These are phyloP conservation scores for Ruditapes philippinarum DNA, from an alignment of 1,140 invertebrate species.

Conservation along the genomic window DNA sequence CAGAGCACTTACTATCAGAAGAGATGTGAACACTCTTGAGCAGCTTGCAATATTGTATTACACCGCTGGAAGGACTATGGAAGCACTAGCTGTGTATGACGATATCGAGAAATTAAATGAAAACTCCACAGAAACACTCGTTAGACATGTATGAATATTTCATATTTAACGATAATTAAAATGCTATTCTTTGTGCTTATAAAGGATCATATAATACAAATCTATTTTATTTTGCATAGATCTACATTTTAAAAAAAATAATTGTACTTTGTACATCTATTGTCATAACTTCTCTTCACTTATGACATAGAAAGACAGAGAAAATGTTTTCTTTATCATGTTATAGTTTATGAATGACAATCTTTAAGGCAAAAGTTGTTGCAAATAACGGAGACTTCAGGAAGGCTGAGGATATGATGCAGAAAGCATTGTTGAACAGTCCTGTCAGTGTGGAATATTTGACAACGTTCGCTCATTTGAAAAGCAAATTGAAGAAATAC, in stretches of 20 bases:
- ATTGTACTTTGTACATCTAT: too few relatives aligned
- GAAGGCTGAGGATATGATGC: slow-evolving; percentile 20
- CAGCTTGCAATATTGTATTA: slow-evolving; percentile 60
- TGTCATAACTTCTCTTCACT: too few relatives aligned
- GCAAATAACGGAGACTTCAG: not conserved
- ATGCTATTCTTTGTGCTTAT: too few relatives aligned
- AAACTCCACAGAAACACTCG: slow-evolving; percentile 23
- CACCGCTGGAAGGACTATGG: not conserved
- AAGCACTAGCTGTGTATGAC: slow-evolving; percentile 44
- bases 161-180: too few relatives aligned
- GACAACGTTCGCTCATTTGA: slow-evolving; percentile 8
- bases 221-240: too few relatives aligned
- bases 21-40: slow-evolving; percentile 13
- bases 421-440: not conserved
- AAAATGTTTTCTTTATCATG: too few relatives aligned
- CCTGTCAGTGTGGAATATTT: slow-evolving; percentile 2
- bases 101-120: slow-evolving; percentile 10
- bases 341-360: too few relatives aligned
- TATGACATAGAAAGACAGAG: too few relatives aligned
- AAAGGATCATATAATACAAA: too few relatives aligned
- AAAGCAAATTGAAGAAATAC: slow-evolving; percentile 4
- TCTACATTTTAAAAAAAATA: too few relatives aligned
- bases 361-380: slow-evolving; percentile 40
- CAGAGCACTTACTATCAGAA: slow-evolving; percentile 32
- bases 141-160: slow-evolving; percentile 53